A percentile compares a stretch with the other conserved stretches of the same genome.
Evolutionary conservation across 2,113 vertebrate species (phyloP).

Genomic region (Aviceda subcristata): DNA sequence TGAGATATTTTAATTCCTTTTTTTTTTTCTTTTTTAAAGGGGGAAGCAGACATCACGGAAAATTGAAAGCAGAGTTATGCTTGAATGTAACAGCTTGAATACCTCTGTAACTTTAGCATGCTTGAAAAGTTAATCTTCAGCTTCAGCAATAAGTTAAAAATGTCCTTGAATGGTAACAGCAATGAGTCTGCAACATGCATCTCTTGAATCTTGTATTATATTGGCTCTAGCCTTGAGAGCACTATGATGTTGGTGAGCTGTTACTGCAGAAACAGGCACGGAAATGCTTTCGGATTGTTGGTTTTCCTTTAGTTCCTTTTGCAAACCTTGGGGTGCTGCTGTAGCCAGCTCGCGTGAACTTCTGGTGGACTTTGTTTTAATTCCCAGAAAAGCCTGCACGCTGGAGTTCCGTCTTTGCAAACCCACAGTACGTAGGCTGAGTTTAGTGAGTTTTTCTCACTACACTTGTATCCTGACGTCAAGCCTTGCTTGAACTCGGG

Average conservation of each 20-base stretch:
- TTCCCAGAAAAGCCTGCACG: not conserved
- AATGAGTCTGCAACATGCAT: not conserved
- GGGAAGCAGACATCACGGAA: not conserved
- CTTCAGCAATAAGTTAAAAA: not conserved
- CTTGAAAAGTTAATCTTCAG: not conserved
- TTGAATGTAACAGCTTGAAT: not conserved
- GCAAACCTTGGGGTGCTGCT: not conserved
- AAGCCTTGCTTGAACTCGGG: not conserved
- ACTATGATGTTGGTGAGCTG: not conserved
- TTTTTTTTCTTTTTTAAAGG: not conserved
- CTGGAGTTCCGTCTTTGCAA: not conserved
- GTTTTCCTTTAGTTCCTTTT: not conserved
- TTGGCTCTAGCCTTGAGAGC: not conserved
- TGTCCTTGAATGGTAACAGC: not conserved
- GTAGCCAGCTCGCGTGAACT: not conserved
- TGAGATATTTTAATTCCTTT: not conserved
- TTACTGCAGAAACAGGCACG: not conserved
- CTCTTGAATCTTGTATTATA: not conserved
- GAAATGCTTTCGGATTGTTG: not conserved
- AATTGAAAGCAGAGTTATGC: not conserved
- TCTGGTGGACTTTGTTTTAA: not conserved
- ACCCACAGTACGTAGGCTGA: not conserved
- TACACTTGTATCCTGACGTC: not conserved
- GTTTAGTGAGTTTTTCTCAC: not conserved
- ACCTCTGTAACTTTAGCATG: not conserved